Base-by-base conservation (phyloP, 2,888 invertebrate species). In the Thymelicus lineola region DNA sequence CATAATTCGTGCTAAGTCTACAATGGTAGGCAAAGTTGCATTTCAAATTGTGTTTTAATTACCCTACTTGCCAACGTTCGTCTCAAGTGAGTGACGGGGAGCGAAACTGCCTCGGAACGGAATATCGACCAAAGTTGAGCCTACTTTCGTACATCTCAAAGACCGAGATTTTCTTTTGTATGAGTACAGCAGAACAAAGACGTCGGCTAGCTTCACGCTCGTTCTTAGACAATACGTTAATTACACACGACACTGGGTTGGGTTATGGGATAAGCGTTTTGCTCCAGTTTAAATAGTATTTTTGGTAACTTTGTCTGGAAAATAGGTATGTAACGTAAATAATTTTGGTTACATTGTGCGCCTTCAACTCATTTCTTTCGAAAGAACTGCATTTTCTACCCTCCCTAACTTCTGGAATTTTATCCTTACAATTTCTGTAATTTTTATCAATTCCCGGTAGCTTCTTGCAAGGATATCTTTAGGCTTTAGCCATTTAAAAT, bases 141-240 rank as follows among this genome's bases (percentile, higher is more conserved):
- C 57, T 48, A 69, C 68, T 69, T 63, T 48, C 48, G 67, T 68
- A 55, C 62, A 58, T 63, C 62, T 62, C 68, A 63, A 63, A 68
- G 57, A 61, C 68, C 45, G 46, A 62, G 62, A 55, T 69, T 69
- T 60, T 63, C 62, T 63, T 69, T 69, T 69, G 62, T 69, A 58
- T 62, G 48, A 63, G 57, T 69, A 63, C 20, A 45, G 45, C 46
- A 14, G 55, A 48, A 69, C 68, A 69, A 69, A 48, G 68, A 63
- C 62, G 62, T 57, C 68, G 63, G 61, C 46, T 63, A 46, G 68
- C 68, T 68, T 57, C 62, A 36, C 62, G 61, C 17, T 48, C 55
- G 28, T 68, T 62, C 62, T 68, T 62, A 68, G 68, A 68, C 68
- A 68, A 68, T 68, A 57, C 62, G 62, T 68, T 63, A 62, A 68